These are phyloP conservation scores for Panopea generosa DNA, from an alignment of 2,888 invertebrate species.

Conservation along the genomic window DNA sequence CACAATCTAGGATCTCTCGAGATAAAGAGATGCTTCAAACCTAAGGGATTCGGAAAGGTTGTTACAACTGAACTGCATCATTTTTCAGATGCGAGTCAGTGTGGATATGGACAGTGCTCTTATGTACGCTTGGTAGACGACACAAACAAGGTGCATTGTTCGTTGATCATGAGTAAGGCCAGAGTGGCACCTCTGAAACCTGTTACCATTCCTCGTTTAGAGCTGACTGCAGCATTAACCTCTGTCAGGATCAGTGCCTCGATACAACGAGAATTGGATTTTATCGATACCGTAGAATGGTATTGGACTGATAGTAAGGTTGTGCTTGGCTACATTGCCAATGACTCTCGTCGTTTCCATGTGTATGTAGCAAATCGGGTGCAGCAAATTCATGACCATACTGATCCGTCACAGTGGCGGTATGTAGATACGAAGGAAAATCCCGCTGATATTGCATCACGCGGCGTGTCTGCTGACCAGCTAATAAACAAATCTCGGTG, in stretches of 20 bases:
- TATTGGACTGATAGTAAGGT: conserved; percentile 63
- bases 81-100: conserved; percentile 36
- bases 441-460: no score
- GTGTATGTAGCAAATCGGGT: conserved; percentile 65
- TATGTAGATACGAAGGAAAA: conserved; percentile 57
- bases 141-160: conserved; percentile 38
- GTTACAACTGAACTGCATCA: conserved; percentile 18
- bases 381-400: conserved; percentile 53
- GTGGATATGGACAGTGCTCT: conserved; percentile 59
- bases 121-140: conserved; percentile 50
- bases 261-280: no score
- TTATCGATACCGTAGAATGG: conserved; percentile 12
- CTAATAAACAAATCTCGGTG: no score
- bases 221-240: conserved; percentile 55
- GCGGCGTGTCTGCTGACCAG: no score
- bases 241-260: conserved; percentile 38
- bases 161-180: conserved; percentile 57
- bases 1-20: conserved; percentile 16
- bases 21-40: conserved; percentile 36
- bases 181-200: conserved; percentile 59
- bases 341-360: conserved; percentile 58
- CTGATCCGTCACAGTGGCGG: conserved; percentile 56
- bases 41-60: conserved; percentile 40
- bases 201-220: conserved; percentile 58
- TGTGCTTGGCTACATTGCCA: conserved; percentile 63